A percentile compares a stretch with the other conserved stretches of the same genome.
phyloP scores from a whole-genome alignment of 2,888 invertebrate species.

The Ommatoiulus sabulosus region DNA sequence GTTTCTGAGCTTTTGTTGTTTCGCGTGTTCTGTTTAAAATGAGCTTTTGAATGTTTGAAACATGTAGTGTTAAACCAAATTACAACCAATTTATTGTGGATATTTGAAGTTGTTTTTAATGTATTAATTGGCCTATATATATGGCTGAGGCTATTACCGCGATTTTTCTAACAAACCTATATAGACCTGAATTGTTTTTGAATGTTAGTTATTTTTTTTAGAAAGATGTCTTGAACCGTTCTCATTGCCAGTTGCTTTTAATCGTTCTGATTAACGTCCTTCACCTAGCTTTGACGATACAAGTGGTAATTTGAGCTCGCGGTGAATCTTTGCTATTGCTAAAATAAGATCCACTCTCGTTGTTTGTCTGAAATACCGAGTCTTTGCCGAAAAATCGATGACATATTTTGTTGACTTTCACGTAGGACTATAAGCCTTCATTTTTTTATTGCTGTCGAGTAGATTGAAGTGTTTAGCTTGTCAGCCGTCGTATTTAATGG shows the following conservation, averaged over 20 bases:
- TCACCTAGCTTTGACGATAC: neutral
- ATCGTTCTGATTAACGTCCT: neutral
- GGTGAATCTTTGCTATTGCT: neutral
- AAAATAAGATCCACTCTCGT: neutral
- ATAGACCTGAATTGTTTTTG: neutral
- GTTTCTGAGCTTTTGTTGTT: no score
- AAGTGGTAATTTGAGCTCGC: neutral
- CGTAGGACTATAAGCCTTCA: neutral
- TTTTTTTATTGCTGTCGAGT: neutral
- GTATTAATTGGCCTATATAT: no score
- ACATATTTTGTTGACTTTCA: neutral
- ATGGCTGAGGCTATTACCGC: no score
- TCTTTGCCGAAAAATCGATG: neutral
- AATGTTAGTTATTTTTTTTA: neutral
- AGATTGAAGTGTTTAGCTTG: conserved; percentile 39
- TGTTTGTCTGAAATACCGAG: neutral
- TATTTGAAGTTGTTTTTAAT: no score
- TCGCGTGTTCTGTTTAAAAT: no score
- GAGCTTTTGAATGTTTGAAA: no score
- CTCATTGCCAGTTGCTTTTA: neutral
- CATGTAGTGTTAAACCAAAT: no score
- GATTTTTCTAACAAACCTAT: neutral
- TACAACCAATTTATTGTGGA: no score
- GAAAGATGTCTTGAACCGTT: neutral
- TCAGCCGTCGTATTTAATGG: conserved; percentile 34